phyloP scores from a whole-genome alignment of 1,140 invertebrate genomes.

The Carposina sasakii region DNA sequence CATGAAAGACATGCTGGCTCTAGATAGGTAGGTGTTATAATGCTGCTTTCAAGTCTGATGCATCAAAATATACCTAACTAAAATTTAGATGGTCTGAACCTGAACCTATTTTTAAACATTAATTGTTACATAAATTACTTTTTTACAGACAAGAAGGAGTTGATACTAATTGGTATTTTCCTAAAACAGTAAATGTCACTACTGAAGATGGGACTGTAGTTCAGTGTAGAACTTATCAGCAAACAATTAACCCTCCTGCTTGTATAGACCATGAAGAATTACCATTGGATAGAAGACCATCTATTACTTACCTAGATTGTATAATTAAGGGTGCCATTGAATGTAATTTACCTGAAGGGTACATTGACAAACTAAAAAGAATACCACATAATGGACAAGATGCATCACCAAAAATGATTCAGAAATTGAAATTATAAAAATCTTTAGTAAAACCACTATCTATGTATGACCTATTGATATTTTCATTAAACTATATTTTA shows the following conservation, averaged over 20 bases:
- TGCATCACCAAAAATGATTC: slow-evolving; percentile 51
- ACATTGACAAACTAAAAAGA: slow-evolving; percentile 48
- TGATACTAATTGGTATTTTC: slow-evolving; percentile 77
- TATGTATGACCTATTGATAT: too few species aligned
- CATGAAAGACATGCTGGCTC: slow-evolving; percentile 73
- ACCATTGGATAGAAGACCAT: slow-evolving; percentile 77
- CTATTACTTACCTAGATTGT: slow-evolving; percentile 78
- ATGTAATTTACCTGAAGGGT: slow-evolving; percentile 74
- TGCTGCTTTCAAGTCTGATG: not conserved
- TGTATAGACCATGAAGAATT: slow-evolving; percentile 57
- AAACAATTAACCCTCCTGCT: slow-evolving; percentile 65
- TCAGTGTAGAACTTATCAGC: slow-evolving; percentile 79
- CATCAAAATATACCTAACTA: not conserved
- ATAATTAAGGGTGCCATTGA: slow-evolving; percentile 80
- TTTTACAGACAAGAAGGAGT: slow-evolving; percentile 84
- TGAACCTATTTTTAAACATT: not conserved
- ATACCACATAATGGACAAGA: slow-evolving; percentile 57
- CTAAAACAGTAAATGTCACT: slow-evolving; percentile 75
- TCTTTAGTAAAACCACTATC: not conserved
- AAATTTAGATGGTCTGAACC: not conserved
- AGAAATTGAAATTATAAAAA: slow-evolving; percentile 30
- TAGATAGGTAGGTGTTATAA: slow-evolving; percentile 77
- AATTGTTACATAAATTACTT: not conserved
- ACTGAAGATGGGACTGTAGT: slow-evolving; percentile 67
- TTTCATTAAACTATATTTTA: too few species aligned